Percentiles rank a stretch among this genome's conserved stretches.
These are phyloP conservation scores for Drosophila kepulauana DNA, from an alignment of 1,140 invertebrate genomes.

Conservation along the genomic window DNA sequence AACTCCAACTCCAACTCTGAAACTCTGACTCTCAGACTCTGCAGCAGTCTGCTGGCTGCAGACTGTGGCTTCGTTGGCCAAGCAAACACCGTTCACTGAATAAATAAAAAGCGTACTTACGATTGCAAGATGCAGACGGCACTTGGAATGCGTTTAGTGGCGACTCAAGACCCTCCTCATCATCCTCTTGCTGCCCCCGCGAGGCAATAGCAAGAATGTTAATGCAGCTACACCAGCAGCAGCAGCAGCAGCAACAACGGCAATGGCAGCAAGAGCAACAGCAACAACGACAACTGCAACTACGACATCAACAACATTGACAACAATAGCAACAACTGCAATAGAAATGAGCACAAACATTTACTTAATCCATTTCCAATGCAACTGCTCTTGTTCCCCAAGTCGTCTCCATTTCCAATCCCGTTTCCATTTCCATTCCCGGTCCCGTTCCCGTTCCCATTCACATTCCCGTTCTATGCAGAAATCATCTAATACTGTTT, in stretches of 20 bases:
- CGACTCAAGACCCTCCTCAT: conserved; percentile 26
- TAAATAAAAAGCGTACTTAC: conserved; percentile 69
- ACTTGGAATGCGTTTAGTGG: conserved; percentile 75
- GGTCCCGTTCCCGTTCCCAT: conserved; percentile 18
- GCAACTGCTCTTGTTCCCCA: conserved; percentile 59
- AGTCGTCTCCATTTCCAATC: not conserved
- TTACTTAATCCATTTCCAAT: conserved; percentile 80
- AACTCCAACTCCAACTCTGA: conserved; percentile 1
- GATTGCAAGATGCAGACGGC: conserved; percentile 50
- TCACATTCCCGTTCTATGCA: not conserved
- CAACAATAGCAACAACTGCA: conserved; percentile 26
- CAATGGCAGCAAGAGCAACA: conserved; percentile 18
- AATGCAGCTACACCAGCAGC: conserved; percentile 55
- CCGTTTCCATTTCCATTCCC: conserved; percentile 1
- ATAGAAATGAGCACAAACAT: conserved; percentile 71
- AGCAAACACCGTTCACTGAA: conserved; percentile 77
- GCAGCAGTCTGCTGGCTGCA: conserved; percentile 23
- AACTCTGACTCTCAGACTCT: not conserved
- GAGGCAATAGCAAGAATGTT: conserved; percentile 65
- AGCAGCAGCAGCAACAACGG: conserved; percentile 18
- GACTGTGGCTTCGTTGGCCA: conserved; percentile 42
- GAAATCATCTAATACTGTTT: conserved; percentile 24
- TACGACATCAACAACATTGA: conserved; percentile 12
- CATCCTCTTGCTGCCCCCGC: not conserved
- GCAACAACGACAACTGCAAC: conserved; percentile 24